A percentile compares a stretch with the other conserved stretches of the same genome.
Evolutionary conservation across 2,797 vertebrate species (phyloP).

Genomic region (Furcifer pardalis): DNA sequence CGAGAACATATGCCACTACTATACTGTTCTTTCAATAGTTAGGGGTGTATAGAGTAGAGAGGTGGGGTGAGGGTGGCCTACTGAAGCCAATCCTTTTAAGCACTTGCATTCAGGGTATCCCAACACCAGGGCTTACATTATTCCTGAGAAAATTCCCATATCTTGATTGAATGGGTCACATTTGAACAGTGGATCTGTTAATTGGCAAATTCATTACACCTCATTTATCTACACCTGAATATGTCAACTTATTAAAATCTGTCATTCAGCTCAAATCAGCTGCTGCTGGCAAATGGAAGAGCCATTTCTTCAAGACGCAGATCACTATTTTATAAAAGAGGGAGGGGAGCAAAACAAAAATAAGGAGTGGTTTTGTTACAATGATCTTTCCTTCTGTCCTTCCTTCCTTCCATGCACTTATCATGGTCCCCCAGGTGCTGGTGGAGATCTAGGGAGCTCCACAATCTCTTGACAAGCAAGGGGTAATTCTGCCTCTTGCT

Average conservation of each 20-base stretch:
- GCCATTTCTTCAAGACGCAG: constrained; percentile 75
- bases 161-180: constrained; percentile 66
- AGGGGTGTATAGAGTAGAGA: constrained; percentile 41
- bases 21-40: constrained; percentile 47
- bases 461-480: constrained; percentile 59
- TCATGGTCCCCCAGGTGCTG: constrained; percentile 63
- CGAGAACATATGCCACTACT: constrained; percentile 37
- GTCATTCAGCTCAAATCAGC: constrained; percentile 68
- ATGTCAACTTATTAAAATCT: constrained; percentile 66
- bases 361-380: constrained; percentile 75
- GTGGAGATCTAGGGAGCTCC: constrained; percentile 69
- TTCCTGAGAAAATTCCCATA: constrained; percentile 76
- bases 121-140: constrained; percentile 53
- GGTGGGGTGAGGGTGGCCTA: constrained; percentile 43
- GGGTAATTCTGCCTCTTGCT: constrained; percentile 49
- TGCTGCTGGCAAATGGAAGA: constrained; percentile 70
- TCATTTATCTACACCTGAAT: constrained; percentile 57
- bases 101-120: constrained; percentile 59
- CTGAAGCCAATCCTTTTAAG: constrained; percentile 50
- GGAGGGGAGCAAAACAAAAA: constrained; percentile 16
- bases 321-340: constrained; percentile 73
- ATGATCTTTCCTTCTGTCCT: constrained; percentile 76
- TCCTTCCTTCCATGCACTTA: constrained; percentile 62
- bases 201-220: constrained; percentile 54
- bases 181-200: constrained; percentile 63